Evolutionary conservation across 2,888 invertebrate species (phyloP).

Genomic region (Drosophila antonietae): DNA sequence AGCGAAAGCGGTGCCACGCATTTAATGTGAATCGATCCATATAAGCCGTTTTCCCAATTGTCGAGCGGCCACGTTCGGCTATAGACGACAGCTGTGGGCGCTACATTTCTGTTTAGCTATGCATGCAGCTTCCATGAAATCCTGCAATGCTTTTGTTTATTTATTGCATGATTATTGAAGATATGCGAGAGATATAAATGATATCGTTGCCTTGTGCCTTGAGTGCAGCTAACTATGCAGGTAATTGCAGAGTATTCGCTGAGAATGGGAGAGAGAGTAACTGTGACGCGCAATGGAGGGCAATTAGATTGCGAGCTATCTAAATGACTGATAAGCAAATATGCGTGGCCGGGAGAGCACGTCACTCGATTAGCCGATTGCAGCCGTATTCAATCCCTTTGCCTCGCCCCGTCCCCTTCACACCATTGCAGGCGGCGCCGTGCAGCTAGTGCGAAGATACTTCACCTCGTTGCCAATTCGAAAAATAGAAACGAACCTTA

Average conservation of each 20-base stretch:
- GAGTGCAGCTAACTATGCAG: not conserved
- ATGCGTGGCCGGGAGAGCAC: slow-evolving; percentile 55
- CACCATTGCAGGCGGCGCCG: not conserved
- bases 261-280: slow-evolving; percentile 6
- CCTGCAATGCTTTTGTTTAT: no score
- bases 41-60: slow-evolving; percentile 75
- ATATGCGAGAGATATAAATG: not conserved
- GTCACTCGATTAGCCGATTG: slow-evolving; percentile 43
- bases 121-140: not conserved
- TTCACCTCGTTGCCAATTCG: slow-evolving; percentile 62
- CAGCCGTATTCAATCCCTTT: slow-evolving; percentile 12
- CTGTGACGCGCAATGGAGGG: not conserved
- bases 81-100: slow-evolving; percentile 31
- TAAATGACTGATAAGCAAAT: slow-evolving; percentile 56
- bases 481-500: slow-evolving; percentile 85
- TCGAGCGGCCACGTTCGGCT: slow-evolving; percentile 5
- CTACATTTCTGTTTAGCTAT: slow-evolving; percentile 19
- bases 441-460: slow-evolving; percentile 35
- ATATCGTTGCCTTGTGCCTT: not conserved
- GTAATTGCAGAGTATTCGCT: slow-evolving; percentile 13
- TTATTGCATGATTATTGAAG: not conserved
- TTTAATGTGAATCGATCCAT: slow-evolving; percentile 76
- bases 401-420: not conserved
- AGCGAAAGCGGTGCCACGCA: slow-evolving; percentile 48
- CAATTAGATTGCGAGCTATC: slow-evolving; percentile 29